phyloP scores from a whole-genome alignment of 1,140 invertebrate genomes.

The Zophobas morio region DNA sequence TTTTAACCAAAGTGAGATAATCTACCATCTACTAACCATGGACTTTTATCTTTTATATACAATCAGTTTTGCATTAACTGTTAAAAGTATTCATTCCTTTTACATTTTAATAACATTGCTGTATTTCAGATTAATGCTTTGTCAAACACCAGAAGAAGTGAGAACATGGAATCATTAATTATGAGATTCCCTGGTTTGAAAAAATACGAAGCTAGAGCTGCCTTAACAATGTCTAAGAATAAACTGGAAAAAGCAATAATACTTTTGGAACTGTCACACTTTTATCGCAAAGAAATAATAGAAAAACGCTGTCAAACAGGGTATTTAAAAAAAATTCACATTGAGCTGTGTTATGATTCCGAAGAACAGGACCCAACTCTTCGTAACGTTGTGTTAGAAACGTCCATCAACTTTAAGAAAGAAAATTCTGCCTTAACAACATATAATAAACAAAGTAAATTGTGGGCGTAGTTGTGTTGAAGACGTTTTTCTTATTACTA shows the following conservation, averaged over 20 bases:
- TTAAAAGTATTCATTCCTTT: too few relatives aligned
- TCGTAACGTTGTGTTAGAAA: conserved; percentile 9
- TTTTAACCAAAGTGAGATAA: too few relatives aligned
- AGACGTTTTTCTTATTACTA: too few relatives aligned
- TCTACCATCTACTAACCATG: too few relatives aligned
- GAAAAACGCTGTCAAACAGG: neutral
- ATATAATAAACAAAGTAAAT: too few relatives aligned
- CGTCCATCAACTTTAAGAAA: neutral
- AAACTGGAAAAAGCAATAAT: neutral
- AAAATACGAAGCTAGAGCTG: neutral
- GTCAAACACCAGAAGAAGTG: neutral
- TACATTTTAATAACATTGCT: too few relatives aligned
- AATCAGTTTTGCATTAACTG: too few relatives aligned
- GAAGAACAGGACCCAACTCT: conserved; percentile 11
- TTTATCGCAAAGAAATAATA: neutral
- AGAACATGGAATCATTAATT: neutral
- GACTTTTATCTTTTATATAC: too few relatives aligned
- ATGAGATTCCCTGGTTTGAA: neutral
- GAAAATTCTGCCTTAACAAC: too few relatives aligned
- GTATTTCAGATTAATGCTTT: neutral
- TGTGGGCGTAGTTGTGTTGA: too few relatives aligned
- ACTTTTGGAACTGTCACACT: neutral
- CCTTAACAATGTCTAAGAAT: neutral
- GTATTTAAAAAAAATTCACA: conserved; percentile 20
- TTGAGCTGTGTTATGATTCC: neutral